phyloP scores from a whole-genome alignment of 2,797 vertebrate genomes.

The Coilia nasus region DNA sequence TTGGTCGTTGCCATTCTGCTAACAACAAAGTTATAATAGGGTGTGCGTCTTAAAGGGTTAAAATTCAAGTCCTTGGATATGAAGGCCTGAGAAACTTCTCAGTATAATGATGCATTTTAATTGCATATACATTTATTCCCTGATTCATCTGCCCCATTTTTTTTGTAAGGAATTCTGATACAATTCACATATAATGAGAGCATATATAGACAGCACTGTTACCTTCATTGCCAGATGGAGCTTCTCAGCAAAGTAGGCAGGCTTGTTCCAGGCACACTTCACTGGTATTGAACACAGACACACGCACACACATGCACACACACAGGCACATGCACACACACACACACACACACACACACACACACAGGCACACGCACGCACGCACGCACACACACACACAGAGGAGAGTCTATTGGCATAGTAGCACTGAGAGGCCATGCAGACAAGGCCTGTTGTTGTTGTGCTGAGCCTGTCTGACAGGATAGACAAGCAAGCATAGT shows the following conservation, averaged over 20 bases:
- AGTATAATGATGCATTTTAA: neutral
- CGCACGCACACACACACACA: no score
- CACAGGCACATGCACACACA: neutral
- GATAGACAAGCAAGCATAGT: neutral
- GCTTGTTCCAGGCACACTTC: conserved; percentile 84
- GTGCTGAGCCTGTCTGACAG: neutral
- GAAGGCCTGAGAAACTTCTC: neutral
- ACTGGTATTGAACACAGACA: conserved; percentile 66
- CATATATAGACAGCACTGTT: conserved; percentile 30
- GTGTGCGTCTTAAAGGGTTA: no score
- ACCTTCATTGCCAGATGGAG: conserved; percentile 88
- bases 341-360: no score
- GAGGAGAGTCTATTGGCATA: neutral
- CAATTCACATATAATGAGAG: neutral
- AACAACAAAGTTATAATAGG: no score
- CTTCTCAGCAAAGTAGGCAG: conserved; percentile 91
- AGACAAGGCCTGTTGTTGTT: neutral
- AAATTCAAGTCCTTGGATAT: neutral
- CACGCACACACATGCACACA: neutral
- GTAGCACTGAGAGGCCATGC: neutral
- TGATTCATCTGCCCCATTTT: neutral
- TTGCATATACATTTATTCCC: neutral
- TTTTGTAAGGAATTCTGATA: neutral
- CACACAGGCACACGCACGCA: no score
- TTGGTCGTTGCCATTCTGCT: no score